Evolutionary conservation across 1,140 invertebrate species (phyloP).

Genomic region (Apis cerana): DNA sequence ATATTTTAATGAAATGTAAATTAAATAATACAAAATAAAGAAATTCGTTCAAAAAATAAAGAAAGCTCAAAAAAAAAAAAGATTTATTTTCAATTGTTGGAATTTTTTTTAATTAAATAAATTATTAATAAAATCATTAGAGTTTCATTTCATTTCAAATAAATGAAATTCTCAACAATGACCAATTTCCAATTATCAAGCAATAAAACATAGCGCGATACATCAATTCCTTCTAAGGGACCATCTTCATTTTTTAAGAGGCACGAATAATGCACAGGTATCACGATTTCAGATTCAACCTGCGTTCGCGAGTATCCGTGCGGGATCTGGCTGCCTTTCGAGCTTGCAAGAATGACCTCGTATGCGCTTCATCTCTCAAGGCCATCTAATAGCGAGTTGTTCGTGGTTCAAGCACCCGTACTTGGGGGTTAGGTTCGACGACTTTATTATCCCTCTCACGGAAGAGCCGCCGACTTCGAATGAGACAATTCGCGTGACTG

Average conservation of each 20-base stretch:
- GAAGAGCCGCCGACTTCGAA: slow-evolving; percentile 57
- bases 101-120: too few relatives aligned
- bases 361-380: slow-evolving; percentile 72
- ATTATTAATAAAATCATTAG: too few relatives aligned
- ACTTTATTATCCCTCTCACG: slow-evolving; percentile 70
- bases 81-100: background rate
- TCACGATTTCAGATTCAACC: slow-evolving; percentile 72
- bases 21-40: background rate
- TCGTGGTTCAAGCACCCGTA: slow-evolving; percentile 37
- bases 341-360: slow-evolving; percentile 73
- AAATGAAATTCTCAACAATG: background rate
- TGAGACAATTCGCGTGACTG: slow-evolving; percentile 71
- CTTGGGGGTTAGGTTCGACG: slow-evolving; percentile 34
- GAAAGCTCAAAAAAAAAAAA: background rate
- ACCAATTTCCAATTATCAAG: slow-evolving; percentile 38
- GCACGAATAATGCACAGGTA: background rate
- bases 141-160: background rate
- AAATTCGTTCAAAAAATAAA: background rate
- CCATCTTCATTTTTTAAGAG: background rate
- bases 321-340: slow-evolving; percentile 69
- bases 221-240: background rate
- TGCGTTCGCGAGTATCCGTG: slow-evolving; percentile 63
- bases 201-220: background rate
- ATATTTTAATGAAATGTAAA: too few relatives aligned
- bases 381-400: slow-evolving; percentile 71